phyloP scores from a whole-genome alignment of 2,113 vertebrate genomes.

The Lepisosteus osseus region DNA sequence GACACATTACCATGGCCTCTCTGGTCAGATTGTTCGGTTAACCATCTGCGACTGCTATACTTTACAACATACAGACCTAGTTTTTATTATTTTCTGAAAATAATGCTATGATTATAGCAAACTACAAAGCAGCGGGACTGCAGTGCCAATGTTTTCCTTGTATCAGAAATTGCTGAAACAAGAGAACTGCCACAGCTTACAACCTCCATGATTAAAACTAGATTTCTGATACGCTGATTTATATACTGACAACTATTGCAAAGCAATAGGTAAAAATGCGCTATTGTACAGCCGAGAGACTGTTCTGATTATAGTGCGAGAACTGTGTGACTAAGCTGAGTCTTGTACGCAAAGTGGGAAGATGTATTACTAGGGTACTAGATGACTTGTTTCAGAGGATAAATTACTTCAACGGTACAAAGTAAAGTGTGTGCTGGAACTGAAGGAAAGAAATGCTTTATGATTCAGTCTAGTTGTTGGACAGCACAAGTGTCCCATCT shows the following conservation, averaged over 20 bases:
- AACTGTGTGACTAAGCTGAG: no score
- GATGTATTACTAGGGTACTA: no score
- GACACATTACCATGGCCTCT: neutral
- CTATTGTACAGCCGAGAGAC: no score
- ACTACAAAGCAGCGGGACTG: slow-evolving; percentile 3
- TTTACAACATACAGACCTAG: neutral
- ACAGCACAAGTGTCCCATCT: no score
- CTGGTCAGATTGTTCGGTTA: neutral
- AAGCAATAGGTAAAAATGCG: neutral
- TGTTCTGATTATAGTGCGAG: no score
- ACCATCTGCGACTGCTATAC: neutral
- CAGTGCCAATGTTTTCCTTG: neutral
- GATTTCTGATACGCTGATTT: neutral
- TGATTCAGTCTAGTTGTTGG: no score
- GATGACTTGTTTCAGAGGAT: no score
- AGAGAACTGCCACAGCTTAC: neutral
- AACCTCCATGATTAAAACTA: neutral
- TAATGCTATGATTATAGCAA: neutral
- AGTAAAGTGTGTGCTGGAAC: no score
- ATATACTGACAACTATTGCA: neutral
- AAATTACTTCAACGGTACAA: no score
- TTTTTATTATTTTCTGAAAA: neutral
- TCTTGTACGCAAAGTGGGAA: no score
- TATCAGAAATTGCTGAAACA: neutral
- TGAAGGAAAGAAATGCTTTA: no score